A percentile compares a stretch with the other conserved stretches of the same genome.
These are phyloP conservation scores for Diplosoma virens DNA, from an alignment of 23 tunicate genomes.

Conservation along the genomic window DNA sequence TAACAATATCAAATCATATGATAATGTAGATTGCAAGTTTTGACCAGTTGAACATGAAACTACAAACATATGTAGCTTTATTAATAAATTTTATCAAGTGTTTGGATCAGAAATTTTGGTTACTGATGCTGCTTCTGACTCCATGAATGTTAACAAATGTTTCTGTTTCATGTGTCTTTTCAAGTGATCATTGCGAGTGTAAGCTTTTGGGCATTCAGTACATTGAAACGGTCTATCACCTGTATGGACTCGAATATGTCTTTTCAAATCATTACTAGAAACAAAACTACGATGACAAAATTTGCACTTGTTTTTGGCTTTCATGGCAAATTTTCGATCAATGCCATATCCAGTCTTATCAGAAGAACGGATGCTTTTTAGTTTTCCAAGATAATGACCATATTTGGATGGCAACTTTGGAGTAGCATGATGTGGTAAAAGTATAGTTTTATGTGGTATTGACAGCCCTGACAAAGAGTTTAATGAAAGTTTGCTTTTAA, in stretches of 20 bases:
- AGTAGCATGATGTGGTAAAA: background rate
- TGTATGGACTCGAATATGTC: constrained; percentile 22
- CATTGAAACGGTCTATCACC: constrained; percentile 32
- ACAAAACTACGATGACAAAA: constrained; percentile 5
- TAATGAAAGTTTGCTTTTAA: background rate
- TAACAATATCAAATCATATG: too few species aligned
- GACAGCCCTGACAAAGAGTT: background rate
- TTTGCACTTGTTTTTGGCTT: background rate
- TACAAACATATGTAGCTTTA: too few species aligned
- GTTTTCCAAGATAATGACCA: background rate
- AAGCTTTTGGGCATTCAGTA: constrained; percentile 9
- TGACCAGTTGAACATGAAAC: too few species aligned
- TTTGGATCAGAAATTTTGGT: too few species aligned
- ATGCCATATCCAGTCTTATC: background rate
- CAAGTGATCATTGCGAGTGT: constrained; percentile 24
- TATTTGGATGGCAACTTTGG: background rate
- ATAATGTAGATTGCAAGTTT: too few species aligned
- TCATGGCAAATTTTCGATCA: background rate
- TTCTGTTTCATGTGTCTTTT: constrained; percentile 22
- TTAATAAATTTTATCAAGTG: too few species aligned
- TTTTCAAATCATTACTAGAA: constrained; percentile 12
- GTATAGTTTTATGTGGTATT: background rate
- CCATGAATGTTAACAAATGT: background rate
- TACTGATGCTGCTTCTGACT: background rate
- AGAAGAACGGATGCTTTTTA: background rate